A percentile compares a stretch with the other conserved stretches of the same genome.
Conservation (phyloP, 2,888 invertebrate genomes). For the Macrophya annulata region DNA sequence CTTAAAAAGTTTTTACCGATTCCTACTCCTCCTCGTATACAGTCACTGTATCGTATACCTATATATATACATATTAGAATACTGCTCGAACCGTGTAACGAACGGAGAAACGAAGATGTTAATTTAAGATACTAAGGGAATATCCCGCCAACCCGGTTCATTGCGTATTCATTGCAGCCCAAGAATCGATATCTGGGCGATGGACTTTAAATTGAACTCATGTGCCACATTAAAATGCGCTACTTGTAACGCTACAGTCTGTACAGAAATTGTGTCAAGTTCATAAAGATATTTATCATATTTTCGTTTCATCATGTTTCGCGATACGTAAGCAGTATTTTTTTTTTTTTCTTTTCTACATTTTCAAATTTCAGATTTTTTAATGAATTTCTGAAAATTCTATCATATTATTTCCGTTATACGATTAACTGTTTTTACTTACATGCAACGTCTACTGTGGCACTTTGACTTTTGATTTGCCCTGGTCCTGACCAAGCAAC, state of each 20-base stretch:
- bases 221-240: slow-evolving; percentile 49
- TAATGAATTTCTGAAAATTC: neutral
- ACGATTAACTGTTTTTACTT: slow-evolving; percentile 83
- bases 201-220: slow-evolving; percentile 52
- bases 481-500: slow-evolving; percentile 94
- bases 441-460: slow-evolving; percentile 95
- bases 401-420: neutral
- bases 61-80: slow-evolving; percentile 20
- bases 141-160: slow-evolving; percentile 42
- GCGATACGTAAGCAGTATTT: neutral
- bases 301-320: neutral
- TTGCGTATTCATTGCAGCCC: slow-evolving; percentile 54
- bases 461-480: slow-evolving; percentile 91
- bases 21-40: neutral
- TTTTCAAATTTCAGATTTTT: neutral
- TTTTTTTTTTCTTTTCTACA: too few relatives aligned
- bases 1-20: slow-evolving; percentile 21
- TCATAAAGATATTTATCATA: neutral
- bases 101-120: slow-evolving; percentile 51
- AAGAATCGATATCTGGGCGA: slow-evolving; percentile 49
- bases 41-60: neutral
- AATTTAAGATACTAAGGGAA: slow-evolving; percentile 45
- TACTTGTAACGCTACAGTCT: slow-evolving; percentile 45
- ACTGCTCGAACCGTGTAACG: slow-evolving; percentile 39
- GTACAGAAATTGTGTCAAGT: slow-evolving; percentile 46